Conservation (phyloP, 1,140 invertebrate species). For the Drosophila micromelanica region DNA sequence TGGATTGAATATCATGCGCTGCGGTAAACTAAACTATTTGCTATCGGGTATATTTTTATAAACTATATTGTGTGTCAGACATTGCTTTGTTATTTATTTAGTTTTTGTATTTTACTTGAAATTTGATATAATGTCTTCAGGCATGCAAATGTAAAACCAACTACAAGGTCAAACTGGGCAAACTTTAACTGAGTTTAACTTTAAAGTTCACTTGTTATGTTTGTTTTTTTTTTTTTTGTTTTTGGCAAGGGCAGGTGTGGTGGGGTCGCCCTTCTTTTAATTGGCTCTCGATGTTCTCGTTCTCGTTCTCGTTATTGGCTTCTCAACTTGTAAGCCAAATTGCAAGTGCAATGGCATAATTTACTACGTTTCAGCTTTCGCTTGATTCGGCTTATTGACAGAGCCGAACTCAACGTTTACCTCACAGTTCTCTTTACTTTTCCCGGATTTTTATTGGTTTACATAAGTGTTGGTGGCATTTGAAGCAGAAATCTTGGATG, state of each 20-base stretch:
- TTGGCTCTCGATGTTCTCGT: slow-evolving; percentile 5
- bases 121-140: no score
- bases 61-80: no score
- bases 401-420: not conserved
- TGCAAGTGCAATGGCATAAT: slow-evolving; percentile 6
- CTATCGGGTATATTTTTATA: no score
- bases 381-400: not conserved
- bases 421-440: slow-evolving; percentile 6
- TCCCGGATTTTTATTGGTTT: slow-evolving; percentile 9
- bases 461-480: not conserved
- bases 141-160: no score
- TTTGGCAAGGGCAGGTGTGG: not conserved
- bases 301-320: not conserved
- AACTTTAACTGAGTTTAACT: no score
- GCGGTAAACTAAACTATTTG: no score
- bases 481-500: not conserved
- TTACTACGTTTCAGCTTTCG: slow-evolving; percentile 3
- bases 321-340: not conserved
- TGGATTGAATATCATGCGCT: no score
- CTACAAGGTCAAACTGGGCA: no score
- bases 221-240: no score
- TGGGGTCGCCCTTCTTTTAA: not conserved
- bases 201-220: no score
- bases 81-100: no score
- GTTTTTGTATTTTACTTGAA: no score